Conservation (phyloP, 2,888 invertebrate species). For the Lithophane socia region DNA sequence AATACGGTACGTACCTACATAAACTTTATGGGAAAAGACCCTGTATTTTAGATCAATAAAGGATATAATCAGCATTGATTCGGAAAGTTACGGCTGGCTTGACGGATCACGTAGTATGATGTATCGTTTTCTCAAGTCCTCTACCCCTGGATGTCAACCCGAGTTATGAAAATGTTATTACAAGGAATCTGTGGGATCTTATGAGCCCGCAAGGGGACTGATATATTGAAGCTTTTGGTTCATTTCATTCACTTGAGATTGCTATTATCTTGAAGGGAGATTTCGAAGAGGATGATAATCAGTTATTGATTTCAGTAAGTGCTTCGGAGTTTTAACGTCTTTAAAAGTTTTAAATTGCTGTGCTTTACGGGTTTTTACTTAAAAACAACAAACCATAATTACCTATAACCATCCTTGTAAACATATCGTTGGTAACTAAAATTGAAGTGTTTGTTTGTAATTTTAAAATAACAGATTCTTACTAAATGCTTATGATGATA, state of each 20-base stretch:
- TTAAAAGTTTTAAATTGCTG: too few species aligned
- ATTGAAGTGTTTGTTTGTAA: too few species aligned
- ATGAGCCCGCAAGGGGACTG: conserved; percentile 42
- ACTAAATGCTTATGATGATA: too few species aligned
- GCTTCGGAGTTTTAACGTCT: not conserved
- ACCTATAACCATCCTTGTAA: too few species aligned
- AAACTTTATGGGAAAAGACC: conserved; percentile 7
- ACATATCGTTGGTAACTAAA: too few species aligned
- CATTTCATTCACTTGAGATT: conserved; percentile 51
- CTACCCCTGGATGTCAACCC: conserved; percentile 40
- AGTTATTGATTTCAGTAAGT: conserved; percentile 29
- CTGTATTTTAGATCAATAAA: conserved; percentile 24
- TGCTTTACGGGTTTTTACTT: too few species aligned
- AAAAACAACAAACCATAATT: too few species aligned
- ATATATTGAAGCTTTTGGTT: conserved; percentile 54
- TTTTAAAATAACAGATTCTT: too few species aligned
- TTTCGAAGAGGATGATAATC: conserved; percentile 6
- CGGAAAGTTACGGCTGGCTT: conserved; percentile 36
- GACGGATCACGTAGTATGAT: conserved; percentile 63
- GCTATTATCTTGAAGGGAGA: conserved; percentile 36
- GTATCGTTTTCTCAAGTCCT: conserved; percentile 56
- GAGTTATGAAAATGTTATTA: conserved; percentile 63
- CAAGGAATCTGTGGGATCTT: conserved; percentile 57
- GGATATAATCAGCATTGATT: conserved; percentile 44
- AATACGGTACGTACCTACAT: not conserved